These are phyloP conservation scores for Xiphophorus couchianus DNA, from an alignment of 2,113 vertebrate genomes.

Conservation along the genomic window DNA sequence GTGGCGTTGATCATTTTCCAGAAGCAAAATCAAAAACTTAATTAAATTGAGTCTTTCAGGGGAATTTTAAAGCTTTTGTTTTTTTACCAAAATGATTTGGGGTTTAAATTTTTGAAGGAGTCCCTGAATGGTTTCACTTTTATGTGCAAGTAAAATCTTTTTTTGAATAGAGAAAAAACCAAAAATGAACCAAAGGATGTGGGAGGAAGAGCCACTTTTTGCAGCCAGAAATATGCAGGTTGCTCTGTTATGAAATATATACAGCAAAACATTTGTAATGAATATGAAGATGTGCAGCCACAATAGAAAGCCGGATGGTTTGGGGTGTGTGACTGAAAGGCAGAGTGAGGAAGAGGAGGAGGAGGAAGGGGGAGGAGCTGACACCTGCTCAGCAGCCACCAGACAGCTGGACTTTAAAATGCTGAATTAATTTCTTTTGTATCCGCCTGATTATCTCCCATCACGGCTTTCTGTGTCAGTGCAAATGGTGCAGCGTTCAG, in stretches of 20 bases:
- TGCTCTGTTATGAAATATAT: neutral
- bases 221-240: too few species aligned
- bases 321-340: neutral
- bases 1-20: too few species aligned
- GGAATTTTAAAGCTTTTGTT: neutral
- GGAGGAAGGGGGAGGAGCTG: neutral
- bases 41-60: neutral
- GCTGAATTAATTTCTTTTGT: constrained; percentile 59
- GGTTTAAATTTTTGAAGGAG: neutral
- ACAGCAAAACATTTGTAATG: neutral
- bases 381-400: constrained; percentile 68
- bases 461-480: neutral
- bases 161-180: neutral
- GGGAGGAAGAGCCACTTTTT: too few species aligned
- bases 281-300: neutral
- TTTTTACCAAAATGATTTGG: neutral
- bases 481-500: constrained; percentile 1
- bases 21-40: too few species aligned
- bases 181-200: neutral
- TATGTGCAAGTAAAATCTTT: neutral
- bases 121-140: neutral
- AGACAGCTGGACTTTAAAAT: constrained; percentile 60
- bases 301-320: neutral
- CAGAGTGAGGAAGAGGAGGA: neutral
- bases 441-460: neutral